phyloP scores from a whole-genome alignment of 2,797 vertebrate species.

The Fundulus diaphanus region DNA sequence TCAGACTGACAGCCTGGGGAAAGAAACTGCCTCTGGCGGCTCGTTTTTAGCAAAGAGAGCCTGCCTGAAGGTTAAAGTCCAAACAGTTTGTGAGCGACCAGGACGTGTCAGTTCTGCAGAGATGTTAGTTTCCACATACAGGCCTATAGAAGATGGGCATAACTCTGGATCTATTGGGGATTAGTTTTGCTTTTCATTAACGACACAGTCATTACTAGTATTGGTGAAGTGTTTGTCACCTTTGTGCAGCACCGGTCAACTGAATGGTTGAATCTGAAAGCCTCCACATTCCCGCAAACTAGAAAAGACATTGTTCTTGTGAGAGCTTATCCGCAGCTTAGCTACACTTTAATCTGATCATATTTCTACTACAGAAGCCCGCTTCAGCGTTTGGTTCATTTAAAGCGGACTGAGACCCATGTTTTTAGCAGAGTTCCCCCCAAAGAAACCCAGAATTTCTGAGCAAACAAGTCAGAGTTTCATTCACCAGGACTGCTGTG shows the following conservation, averaged over 20 bases:
- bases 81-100: not conserved
- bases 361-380: not conserved
- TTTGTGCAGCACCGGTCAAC: not conserved
- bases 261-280: not conserved
- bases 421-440: not conserved
- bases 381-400: not conserved
- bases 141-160: no score
- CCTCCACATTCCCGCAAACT: not conserved
- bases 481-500: not conserved
- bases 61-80: not conserved
- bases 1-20: not conserved
- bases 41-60: not conserved
- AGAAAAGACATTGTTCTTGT: not conserved
- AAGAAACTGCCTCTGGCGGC: not conserved
- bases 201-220: no score
- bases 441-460: not conserved
- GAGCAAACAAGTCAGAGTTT: not conserved
- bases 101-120: not conserved
- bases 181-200: no score
- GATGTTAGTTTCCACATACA: not conserved
- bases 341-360: not conserved
- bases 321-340: not conserved
- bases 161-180: no score
- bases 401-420: not conserved
- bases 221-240: not conserved